Base-by-base conservation (phyloP, 2,888 invertebrate species). In the Hypselothyrea guttata region DNA sequence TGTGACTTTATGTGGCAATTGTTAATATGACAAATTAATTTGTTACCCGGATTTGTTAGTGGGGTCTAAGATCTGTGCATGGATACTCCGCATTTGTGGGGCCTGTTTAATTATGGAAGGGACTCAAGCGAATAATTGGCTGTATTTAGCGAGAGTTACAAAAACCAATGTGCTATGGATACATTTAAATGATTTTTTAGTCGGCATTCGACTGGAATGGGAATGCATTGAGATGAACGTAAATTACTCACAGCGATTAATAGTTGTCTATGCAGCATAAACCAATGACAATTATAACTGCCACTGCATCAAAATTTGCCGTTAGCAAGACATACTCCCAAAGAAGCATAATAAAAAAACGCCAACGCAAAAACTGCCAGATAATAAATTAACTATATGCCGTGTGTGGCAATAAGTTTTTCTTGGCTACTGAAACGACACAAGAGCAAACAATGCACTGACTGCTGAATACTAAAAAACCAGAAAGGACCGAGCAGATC, bases 11-110 rank as follows among this genome's bases (percentile, higher is more conserved):
- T 79, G 77, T 55, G 63, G 70, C 67, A 71, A 82, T 77, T 74
- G 69, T 73, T 76, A 75, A 86, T 84, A 78, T 86, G 86, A 85
- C 78, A 84, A 85, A 86, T 86, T 86, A 85, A 85, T 85, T 86
- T 86, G 86, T 78, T 86, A 84, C 68, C 78, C 78, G 71, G 74
- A 85, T 72, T 84, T 67, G 58, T 15, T 1, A 11, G 9, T 8
- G 7, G 9, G 18, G 7, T 7, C 7, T 45, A 42, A 15, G 38
- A 56, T 62, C 51, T 70, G 45, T 45, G 30, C 53, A 67, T 63
- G 57, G 66, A 60, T 71, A 66, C 51, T 57, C 33, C 34, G 55
- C 61, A 52, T 65, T 38, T 52, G 9, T 34, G 38, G 11, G 22
- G 22, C 22, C 5, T 9, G 8, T 16, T 28, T 55, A 41, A 62